phyloP scores from a whole-genome alignment of 2,113 vertebrate genomes.

The Scolopax mira region DNA sequence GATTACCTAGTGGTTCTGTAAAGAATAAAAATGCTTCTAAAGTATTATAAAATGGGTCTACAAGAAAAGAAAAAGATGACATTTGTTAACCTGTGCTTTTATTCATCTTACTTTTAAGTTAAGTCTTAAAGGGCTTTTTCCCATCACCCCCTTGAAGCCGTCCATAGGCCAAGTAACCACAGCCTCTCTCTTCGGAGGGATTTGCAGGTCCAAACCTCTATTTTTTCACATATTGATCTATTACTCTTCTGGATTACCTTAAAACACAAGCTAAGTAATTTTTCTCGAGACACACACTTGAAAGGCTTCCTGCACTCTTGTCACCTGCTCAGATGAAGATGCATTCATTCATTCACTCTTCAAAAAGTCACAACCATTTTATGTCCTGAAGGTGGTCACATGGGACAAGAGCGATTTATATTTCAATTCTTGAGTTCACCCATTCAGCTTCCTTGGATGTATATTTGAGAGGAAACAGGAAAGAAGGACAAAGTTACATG shows the following conservation, averaged over 20 bases:
- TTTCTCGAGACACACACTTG: neutral
- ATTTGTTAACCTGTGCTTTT: neutral
- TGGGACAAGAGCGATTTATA: neutral
- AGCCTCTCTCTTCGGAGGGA: neutral
- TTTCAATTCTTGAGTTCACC: neutral
- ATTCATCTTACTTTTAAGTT: neutral
- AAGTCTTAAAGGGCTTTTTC: neutral
- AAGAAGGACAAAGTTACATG: neutral
- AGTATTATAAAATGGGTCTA: neutral
- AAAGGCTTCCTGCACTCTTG: neutral
- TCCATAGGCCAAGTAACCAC: neutral
- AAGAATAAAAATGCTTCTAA: neutral
- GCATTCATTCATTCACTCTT: neutral
- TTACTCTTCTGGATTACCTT: neutral
- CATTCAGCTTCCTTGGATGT: neutral
- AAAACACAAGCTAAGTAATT: neutral
- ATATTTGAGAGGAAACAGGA: neutral
- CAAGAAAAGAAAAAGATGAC: neutral
- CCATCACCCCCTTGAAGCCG: neutral
- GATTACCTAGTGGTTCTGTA: neutral
- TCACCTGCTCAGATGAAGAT: neutral
- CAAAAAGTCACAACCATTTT: neutral
- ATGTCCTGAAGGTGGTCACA: neutral
- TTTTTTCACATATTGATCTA: neutral
- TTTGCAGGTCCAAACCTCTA: neutral